Base-by-base conservation (phyloP, 2,888 invertebrate genomes). In the Hedychridium roseum region DNA sequence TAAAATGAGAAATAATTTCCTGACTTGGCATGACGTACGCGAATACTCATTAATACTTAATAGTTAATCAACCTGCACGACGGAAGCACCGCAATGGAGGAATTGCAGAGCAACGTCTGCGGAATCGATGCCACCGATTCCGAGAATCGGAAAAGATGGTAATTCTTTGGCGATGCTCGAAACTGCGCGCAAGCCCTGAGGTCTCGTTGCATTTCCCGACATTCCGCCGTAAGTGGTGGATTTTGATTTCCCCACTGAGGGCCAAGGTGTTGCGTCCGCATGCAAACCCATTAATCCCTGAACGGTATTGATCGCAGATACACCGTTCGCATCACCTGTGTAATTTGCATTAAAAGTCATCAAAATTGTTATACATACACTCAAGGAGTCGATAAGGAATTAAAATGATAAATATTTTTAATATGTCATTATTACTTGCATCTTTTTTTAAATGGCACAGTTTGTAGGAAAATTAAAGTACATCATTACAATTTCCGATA, bases 291-390 rank as follows among this genome's bases (percentile, higher is more conserved):
- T 97, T 43, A 99, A 80, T 0, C 97, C 97, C 16, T 94, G 94
- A 0, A 99, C 93, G 0, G 98, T 99, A 79, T 99, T 99, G 45
- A 98, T 98, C 0, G 97, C 97, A 0, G 98, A 93, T 0, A 98
- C 97, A 1, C 98, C 98, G 77, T 88, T 87, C 1, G 98, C 98
- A 2, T 91, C 89, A 43, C 97, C 95, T 90, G 64, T 15, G 4
- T 38, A n/a, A n/a, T n/a, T n/a, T n/a, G n/a, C n/a, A n/a, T n/a
- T n/a, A n/a, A n/a, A n/a, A n/a, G n/a, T n/a, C n/a, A n/a, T n/a
- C n/a, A n/a, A n/a, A n/a, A n/a, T n/a, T n/a, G n/a, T n/a, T n/a
- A n/a, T n/a, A n/a, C n/a, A n/a, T n/a, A n/a, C n/a, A n/a, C n/a
- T n/a, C n/a, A n/a, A n/a, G n/a, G n/a, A n/a, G n/a, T n/a, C n/a